Percentiles rank a stretch among this genome's conserved stretches.
phyloP scores from a whole-genome alignment of 2,113 vertebrate genomes.

The Lepisosteus osseus region DNA sequence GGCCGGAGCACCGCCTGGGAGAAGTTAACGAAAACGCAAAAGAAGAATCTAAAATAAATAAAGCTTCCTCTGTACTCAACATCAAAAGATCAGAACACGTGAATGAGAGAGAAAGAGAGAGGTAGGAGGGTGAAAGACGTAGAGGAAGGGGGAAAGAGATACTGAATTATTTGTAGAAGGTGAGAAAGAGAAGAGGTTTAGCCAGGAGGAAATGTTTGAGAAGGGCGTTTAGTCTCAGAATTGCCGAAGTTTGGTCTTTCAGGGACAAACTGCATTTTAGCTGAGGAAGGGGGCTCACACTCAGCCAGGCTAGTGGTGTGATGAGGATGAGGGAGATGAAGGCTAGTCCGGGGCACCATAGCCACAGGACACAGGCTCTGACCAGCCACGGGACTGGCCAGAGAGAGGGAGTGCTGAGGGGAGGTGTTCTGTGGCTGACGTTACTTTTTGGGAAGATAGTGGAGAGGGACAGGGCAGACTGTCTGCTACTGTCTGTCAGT shows the following conservation, averaged over 20 bases:
- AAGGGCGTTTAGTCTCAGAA: too few relatives aligned
- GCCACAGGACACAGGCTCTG: too few relatives aligned
- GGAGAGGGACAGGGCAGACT: neutral
- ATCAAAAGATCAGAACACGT: neutral
- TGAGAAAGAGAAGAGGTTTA: conserved; percentile 9
- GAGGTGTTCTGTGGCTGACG: conserved; percentile 13
- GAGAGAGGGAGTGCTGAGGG: conserved; percentile 39
- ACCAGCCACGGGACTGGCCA: conserved; percentile 32
- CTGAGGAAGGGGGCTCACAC: neutral
- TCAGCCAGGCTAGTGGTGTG: neutral
- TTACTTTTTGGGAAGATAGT: neutral
- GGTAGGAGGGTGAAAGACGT: neutral
- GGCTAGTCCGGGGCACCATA: too few relatives aligned
- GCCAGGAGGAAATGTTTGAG: too few relatives aligned
- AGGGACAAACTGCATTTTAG: too few relatives aligned
- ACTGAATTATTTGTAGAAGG: too few relatives aligned
- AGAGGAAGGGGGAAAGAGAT: neutral
- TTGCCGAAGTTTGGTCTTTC: too few relatives aligned
- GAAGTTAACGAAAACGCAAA: neutral
- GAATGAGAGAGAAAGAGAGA: conserved; percentile 10
- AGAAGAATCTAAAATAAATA: neutral
- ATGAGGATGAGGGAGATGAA: too few relatives aligned
- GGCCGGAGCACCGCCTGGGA: conserved; percentile 24
- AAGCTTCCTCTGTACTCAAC: neutral
- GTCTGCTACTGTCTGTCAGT: neutral